Evolutionary conservation across 2,797 vertebrate genomes (phyloP).

Genomic region (Spatula versicolor): DNA sequence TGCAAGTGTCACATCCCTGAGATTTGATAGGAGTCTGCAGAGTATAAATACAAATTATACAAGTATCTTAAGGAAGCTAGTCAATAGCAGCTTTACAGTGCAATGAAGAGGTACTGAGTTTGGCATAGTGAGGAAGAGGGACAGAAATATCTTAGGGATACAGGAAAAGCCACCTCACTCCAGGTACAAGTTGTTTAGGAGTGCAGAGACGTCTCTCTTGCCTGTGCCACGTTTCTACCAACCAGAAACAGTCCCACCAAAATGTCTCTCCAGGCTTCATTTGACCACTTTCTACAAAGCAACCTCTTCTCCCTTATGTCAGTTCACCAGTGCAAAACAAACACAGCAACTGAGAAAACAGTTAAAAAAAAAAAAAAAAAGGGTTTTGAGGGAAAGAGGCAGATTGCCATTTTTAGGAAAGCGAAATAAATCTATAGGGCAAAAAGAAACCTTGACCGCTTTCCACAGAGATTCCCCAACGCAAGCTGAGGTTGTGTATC

Average conservation of each 20-base stretch:
- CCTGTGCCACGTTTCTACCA: background rate
- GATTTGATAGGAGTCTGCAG: background rate
- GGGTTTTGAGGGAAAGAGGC: background rate
- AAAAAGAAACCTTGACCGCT: background rate
- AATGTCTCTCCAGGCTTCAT: background rate
- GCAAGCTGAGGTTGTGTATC: background rate
- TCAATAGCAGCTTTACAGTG: conserved; percentile 12
- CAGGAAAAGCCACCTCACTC: background rate
- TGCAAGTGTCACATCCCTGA: conserved; percentile 25
- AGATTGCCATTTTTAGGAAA: background rate
- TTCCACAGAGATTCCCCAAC: background rate
- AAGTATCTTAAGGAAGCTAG: background rate
- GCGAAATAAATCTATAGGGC: background rate
- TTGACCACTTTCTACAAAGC: background rate
- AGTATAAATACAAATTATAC: background rate
- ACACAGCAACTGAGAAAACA: background rate
- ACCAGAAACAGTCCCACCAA: background rate
- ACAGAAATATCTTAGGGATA: background rate
- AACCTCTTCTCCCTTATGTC: background rate
- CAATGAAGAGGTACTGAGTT: background rate
- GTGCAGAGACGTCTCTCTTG: background rate
- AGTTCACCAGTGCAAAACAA: background rate
- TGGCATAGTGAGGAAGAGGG: background rate
- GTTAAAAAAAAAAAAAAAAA: no score
- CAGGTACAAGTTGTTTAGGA: background rate